Evolutionary conservation across 2,888 invertebrate genomes (phyloP).

Genomic region (Cartodere bifasciata): DNA sequence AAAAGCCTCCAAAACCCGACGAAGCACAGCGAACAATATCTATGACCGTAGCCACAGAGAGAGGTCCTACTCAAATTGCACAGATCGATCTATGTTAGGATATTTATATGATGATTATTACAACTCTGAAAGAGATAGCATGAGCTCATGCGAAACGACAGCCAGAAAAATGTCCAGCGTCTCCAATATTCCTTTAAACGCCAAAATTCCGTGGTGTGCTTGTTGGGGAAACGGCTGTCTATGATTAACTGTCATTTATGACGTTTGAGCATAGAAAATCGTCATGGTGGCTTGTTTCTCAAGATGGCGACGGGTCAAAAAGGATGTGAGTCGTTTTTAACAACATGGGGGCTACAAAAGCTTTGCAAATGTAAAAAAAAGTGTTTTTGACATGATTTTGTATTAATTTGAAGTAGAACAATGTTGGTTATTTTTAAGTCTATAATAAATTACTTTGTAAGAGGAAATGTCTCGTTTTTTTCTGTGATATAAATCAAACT

Average conservation of each 20-base stretch:
- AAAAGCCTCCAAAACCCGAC: conserved; percentile 16
- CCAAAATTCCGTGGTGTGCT: conserved; percentile 70
- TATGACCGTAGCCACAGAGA: conserved; percentile 27
- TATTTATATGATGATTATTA: conserved; percentile 28
- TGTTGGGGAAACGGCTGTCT: conserved; percentile 77
- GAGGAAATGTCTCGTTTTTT: too few relatives aligned
- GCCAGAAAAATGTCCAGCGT: conserved; percentile 51
- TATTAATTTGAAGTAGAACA: too few relatives aligned
- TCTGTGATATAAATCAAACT: too few relatives aligned
- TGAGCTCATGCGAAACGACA: conserved; percentile 48
- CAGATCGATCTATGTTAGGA: conserved; percentile 29
- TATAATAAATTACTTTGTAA: too few relatives aligned
- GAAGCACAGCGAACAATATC: conserved; percentile 20
- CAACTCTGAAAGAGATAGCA: conserved; percentile 49
- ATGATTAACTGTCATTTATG: conserved; percentile 6
- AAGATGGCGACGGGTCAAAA: too few relatives aligned
- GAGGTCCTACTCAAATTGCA: conserved; percentile 33
- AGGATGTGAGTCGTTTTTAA: too few relatives aligned
- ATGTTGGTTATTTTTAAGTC: too few relatives aligned
- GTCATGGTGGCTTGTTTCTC: too few relatives aligned
- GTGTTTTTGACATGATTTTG: too few relatives aligned
- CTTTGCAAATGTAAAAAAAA: too few relatives aligned
- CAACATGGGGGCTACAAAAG: too few relatives aligned
- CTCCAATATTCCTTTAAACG: conserved; percentile 43
- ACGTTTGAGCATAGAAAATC: too few relatives aligned